Evolutionary conservation across 2,113 vertebrate genomes (phyloP).

Genomic region (Perognathus longimembris): DNA sequence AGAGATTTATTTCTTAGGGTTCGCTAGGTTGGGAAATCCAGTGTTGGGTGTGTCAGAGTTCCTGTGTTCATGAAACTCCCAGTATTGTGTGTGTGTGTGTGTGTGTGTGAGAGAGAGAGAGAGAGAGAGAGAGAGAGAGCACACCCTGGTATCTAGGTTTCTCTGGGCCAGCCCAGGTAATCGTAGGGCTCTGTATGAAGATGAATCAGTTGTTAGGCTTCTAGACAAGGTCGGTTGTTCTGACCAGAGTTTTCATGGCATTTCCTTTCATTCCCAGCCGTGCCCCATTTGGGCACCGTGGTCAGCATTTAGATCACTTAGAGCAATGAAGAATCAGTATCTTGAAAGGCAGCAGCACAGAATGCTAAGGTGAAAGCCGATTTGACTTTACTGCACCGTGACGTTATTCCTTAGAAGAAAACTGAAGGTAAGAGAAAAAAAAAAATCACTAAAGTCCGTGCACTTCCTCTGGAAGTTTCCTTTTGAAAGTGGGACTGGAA

Average conservation of each 20-base stretch:
- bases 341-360: background rate
- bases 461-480: too few relatives aligned
- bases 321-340: background rate
- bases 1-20: background rate
- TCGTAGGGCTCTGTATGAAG: background rate
- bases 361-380: background rate
- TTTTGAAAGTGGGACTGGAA: background rate
- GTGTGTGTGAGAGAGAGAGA: too few relatives aligned
- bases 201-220: background rate
- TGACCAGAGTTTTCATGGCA: background rate
- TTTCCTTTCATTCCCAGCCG: background rate
- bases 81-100: too few relatives aligned
- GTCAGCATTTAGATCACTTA: fast-evolving
- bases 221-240: background rate
- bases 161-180: fast-evolving
- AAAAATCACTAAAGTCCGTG: background rate
- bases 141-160: fast-evolving
- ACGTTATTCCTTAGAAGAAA: background rate
- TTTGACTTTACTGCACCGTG: fast-evolving
- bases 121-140: background rate
- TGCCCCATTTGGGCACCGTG: background rate
- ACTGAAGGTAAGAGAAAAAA: background rate
- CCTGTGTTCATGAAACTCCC: background rate
- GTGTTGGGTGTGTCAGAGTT: background rate
- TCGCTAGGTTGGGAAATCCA: background rate